Evolutionary conservation across 2,888 invertebrate genomes (phyloP).

Genomic region (Spodoptera littoralis): DNA sequence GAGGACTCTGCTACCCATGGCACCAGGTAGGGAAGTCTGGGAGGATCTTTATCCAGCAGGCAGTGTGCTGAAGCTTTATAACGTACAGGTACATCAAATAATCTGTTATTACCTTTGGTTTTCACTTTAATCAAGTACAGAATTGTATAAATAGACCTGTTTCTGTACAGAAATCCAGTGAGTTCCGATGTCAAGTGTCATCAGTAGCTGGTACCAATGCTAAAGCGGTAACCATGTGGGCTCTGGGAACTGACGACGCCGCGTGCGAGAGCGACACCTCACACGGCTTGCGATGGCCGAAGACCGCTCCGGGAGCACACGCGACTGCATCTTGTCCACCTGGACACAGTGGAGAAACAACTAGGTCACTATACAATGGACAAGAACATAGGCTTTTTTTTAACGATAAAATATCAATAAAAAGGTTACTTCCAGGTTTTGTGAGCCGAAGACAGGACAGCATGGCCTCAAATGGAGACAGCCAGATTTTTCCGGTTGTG

Average conservation of each 20-base stretch:
- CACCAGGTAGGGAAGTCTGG: slow-evolving; percentile 93
- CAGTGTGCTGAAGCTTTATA: slow-evolving; percentile 93
- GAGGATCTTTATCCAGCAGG: slow-evolving; percentile 95
- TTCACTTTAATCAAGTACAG: background rate
- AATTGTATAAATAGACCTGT: background rate
- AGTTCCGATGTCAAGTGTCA: slow-evolving; percentile 93
- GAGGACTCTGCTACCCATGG: slow-evolving; percentile 91
- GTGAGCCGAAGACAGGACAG: slow-evolving; percentile 82
- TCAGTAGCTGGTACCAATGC: slow-evolving; percentile 84
- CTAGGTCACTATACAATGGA: slow-evolving; percentile 64
- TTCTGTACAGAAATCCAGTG: slow-evolving; percentile 91
- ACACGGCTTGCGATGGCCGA: slow-evolving; percentile 87
- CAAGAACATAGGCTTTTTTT: no score
- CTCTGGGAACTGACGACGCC: slow-evolving; percentile 88
- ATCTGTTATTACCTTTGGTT: background rate
- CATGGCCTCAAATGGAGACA: slow-evolving; percentile 92
- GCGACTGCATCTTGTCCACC: slow-evolving; percentile 87
- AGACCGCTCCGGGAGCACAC: slow-evolving; percentile 92
- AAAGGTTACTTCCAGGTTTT: slow-evolving; percentile 71
- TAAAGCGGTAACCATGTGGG: slow-evolving; percentile 90
- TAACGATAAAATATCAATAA: no score
- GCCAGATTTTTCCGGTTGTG: slow-evolving; percentile 93
- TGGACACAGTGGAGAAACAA: slow-evolving; percentile 84
- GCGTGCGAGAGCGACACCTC: slow-evolving; percentile 88
- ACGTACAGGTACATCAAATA: slow-evolving; percentile 90